Evolutionary conservation across 1,140 invertebrate genomes (phyloP), one percentile per base, ranked within the genome.

Genomic region (Bradysia coprophila): DNA sequence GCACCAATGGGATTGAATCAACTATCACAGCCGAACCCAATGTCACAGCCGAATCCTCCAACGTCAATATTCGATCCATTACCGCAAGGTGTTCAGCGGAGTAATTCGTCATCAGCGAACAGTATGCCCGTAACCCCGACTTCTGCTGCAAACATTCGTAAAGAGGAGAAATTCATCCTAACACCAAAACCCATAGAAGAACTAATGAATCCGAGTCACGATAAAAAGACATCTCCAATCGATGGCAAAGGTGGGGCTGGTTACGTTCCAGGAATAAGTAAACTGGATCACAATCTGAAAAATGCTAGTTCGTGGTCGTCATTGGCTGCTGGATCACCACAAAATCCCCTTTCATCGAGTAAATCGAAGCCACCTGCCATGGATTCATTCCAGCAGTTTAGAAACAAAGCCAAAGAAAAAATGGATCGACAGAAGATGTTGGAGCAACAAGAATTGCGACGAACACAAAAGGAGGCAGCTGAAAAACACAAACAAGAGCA

Each of bases 341-440:
- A 78, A 50, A 69, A 69, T 51, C 63, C 68, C 54, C 67, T 57
- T 52, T 69, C 59, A 57, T 69, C 63, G 32, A 74, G 64, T 48
- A 74, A 75, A 60, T 64, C 69, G 57, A 76, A 67, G 63, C 66
- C 47, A 62, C 76, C 59, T 46, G 74, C 66, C 58, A 87, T 74
- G 68, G 73, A 77, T 46, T 75, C 71, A 56, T 77, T 77, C 54
- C 73, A 76, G 64, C 78, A 79, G 47, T 97, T 95, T 60, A 88
- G 88, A 56, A 93, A 92, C 56, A 81, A 93, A 68, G 91, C 91
- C 8, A 88, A 89, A 62, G 89, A 95, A 63, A 93, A 95, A 58
- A 78, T 81, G 44, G 87, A 94, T 64, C 73, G 87, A 60, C 83
- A 91, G 69, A 75, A 84, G 55, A 77, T 82, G 42, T 61, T 91